These are phyloP conservation scores for Ditylenchus dipsaci DNA, from an alignment of 1,140 invertebrate genomes.

Conservation along the genomic window DNA sequence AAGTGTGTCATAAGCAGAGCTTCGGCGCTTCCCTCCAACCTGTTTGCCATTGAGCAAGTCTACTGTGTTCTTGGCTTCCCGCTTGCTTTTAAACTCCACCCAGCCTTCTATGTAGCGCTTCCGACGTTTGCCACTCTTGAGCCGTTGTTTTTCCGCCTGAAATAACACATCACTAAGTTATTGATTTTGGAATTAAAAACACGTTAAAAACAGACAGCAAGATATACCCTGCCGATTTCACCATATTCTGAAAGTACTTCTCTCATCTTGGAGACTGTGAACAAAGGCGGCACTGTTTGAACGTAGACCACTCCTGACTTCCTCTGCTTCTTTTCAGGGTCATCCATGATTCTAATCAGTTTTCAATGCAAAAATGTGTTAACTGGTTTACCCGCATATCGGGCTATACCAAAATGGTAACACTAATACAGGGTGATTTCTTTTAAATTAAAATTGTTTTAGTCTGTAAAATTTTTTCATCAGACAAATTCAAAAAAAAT, in stretches of 20 bases:
- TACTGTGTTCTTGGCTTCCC: conserved; percentile 66
- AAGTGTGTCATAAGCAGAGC: conserved; percentile 73
- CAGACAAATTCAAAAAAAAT: too few relatives aligned
- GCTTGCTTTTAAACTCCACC: conserved; percentile 78
- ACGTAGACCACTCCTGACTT: conserved; percentile 56
- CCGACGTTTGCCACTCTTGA: conserved; percentile 51
- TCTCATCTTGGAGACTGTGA: conserved; percentile 52
- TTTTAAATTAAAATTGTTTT: too few relatives aligned
- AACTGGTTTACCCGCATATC: too few relatives aligned
- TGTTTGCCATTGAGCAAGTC: conserved; percentile 75
- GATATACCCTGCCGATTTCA: conserved; percentile 54
- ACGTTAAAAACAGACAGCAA: conserved; percentile 45
- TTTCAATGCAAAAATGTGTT: too few relatives aligned
- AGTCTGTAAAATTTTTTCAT: too few relatives aligned
- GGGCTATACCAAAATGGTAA: too few relatives aligned
- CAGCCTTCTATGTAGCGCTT: conserved; percentile 82
- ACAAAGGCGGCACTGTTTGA: conserved; percentile 51
- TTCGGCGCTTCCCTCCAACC: conserved; percentile 79
- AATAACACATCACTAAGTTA: too few relatives aligned
- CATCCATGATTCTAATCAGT: neutral
- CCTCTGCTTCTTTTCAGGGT: neutral
- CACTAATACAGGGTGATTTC: too few relatives aligned
- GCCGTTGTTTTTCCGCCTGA: conserved; percentile 51
- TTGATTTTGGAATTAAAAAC: too few relatives aligned
- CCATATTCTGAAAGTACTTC: conserved; percentile 51